A percentile compares a stretch with the other conserved stretches of the same genome.
These are phyloP conservation scores for Lepilemur ruficaudatus DNA, from an alignment of 2,797 vertebrate species.

Conservation along the genomic window DNA sequence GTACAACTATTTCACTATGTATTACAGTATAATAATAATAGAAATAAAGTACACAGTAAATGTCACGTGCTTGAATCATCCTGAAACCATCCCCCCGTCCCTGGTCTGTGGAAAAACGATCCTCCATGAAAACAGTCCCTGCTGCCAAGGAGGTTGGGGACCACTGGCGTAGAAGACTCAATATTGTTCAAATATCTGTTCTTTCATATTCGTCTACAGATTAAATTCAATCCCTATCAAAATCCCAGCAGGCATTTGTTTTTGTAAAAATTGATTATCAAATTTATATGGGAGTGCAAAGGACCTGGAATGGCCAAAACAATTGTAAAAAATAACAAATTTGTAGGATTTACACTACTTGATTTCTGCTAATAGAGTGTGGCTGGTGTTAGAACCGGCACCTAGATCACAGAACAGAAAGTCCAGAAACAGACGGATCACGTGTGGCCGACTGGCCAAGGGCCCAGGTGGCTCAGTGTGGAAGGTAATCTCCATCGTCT, in stretches of 20 bases:
- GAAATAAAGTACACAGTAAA: too few relatives aligned
- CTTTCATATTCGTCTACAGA: neutral
- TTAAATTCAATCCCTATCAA: neutral
- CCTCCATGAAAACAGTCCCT: too few relatives aligned
- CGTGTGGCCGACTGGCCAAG: neutral
- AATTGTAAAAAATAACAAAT: too few relatives aligned
- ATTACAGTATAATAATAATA: too few relatives aligned
- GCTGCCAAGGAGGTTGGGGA: too few relatives aligned
- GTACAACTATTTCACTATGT: too few relatives aligned
- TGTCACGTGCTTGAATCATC: too few relatives aligned
- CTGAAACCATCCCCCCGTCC: too few relatives aligned
- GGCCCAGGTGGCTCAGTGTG: neutral
- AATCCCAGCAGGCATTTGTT: neutral
- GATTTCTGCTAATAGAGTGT: neutral
- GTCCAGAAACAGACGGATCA: neutral
- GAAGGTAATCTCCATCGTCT: neutral
- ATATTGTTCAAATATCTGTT: neutral
- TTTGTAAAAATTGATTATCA: neutral
- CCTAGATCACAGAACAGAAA: neutral
- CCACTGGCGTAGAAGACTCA: neutral
- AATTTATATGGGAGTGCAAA: neutral
- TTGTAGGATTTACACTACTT: neutral
- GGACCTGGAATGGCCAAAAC: neutral
- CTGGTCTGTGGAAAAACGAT: too few relatives aligned
- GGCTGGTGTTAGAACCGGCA: neutral